phyloP scores from a whole-genome alignment of 1,140 invertebrate species.

The Armadillidium nasatum region DNA sequence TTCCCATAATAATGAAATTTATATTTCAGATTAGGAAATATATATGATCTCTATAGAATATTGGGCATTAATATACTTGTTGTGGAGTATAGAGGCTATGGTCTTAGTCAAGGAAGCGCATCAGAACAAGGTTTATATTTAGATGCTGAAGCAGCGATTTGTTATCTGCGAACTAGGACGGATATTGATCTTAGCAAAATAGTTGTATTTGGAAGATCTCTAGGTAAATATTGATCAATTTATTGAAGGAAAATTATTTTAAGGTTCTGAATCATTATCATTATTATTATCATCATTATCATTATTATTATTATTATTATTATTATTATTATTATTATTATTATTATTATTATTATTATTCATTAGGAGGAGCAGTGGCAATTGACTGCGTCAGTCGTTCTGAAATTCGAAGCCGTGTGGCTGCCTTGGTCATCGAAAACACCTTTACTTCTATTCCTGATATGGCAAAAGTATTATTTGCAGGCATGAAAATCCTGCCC shows the following conservation, averaged over 20 bases:
- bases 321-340: background rate
- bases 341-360: background rate
- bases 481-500: conserved; percentile 58
- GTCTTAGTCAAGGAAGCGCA: conserved; percentile 80
- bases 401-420: conserved; percentile 68
- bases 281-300: background rate
- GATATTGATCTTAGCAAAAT: conserved; percentile 81
- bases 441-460: conserved; percentile 92
- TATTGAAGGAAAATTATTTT: background rate
- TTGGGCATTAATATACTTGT: conserved; percentile 79
- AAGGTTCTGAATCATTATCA: background rate
- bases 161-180: conserved; percentile 70
- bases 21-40: conserved; percentile 64
- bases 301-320: background rate
- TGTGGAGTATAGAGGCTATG: conserved; percentile 91
- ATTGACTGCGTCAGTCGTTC: conserved; percentile 73
- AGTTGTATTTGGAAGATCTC: conserved; percentile 85
- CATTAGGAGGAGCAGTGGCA: conserved; percentile 65
- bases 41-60: conserved; percentile 70
- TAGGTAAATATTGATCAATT: conserved; percentile 58
- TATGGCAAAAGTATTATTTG: conserved; percentile 62
- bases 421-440: conserved; percentile 85
- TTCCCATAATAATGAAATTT: no score
- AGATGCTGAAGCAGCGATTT: conserved; percentile 80
- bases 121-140: conserved; percentile 74